Base-by-base conservation (phyloP, 2,888 invertebrate species). In the Arge pagana region DNA sequence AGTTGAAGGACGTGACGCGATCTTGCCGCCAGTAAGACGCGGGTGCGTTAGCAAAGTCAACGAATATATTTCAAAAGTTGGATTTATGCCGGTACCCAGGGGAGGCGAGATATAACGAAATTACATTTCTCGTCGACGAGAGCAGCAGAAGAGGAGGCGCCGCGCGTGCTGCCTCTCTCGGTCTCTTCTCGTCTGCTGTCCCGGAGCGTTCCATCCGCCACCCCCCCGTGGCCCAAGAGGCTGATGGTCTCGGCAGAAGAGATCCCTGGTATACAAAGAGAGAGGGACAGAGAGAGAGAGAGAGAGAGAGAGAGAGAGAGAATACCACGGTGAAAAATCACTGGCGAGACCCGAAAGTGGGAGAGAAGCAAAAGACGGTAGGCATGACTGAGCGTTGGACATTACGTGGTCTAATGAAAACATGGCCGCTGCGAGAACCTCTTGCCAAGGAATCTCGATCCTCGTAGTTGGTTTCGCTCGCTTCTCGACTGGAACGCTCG, bases 351-450 rank as follows among this genome's bases (percentile, higher is more conserved):
- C 13, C 52, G 57, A 51, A 48, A 41, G 58, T 53, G 62, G 53
- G 57, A 53, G 58, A 42, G 55, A 58, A 56, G 55, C 50, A 54
- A 53, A 57, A 50, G 55, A 56, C 51, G 62, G 54, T 55, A 61
- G 62, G 61, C 61, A 62, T 72, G 72, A 72, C 72, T 68, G 70
- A 72, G 72, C 62, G 64, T 66, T 64, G 67, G 69, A 68, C 71
- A 72, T 71, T 66, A 64, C 60, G 57, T 56, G 63, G 55, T 63
- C 58, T 72, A 72, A 72, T 72, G 72, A 72, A 72, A 72, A 72
- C 71, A 72, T 72, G 72, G 71, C 72, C 64, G 71, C 71, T 62
- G 66, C n/a, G n/a, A n/a, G n/a, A n/a, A n/a, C n/a, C n/a, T n/a
- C n/a, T n/a, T n/a, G n/a, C 59, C 62, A 45, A 45, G 52, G 35